A percentile compares a stretch with the other conserved stretches of the same genome.
phyloP scores from a whole-genome alignment of 2,888 invertebrate species.

The Agrypnus murinus region DNA sequence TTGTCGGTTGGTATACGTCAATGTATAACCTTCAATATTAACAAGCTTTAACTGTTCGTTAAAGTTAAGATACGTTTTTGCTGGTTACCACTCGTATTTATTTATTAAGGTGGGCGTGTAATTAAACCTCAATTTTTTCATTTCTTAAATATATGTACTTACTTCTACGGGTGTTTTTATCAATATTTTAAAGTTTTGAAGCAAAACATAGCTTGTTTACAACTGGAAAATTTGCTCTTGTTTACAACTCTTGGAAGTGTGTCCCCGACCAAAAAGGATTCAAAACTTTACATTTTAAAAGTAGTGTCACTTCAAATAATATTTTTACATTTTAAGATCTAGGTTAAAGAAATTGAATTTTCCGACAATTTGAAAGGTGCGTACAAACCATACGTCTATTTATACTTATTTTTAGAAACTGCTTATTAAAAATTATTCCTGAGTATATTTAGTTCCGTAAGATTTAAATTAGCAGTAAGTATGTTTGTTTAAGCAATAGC shows the following conservation, averaged over 20 bases:
- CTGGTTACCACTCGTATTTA: background rate
- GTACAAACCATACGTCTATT: no score
- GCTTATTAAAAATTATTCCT: no score
- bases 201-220: conserved; percentile 13
- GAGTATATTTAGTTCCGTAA: no score
- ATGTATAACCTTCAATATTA: background rate
- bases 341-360: no score
- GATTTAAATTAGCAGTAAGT: no score
- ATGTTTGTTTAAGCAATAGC: no score
- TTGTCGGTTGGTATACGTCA: background rate
- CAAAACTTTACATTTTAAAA: background rate
- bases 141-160: no score
- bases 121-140: background rate
- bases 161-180: conserved; percentile 3
- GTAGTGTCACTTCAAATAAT: background rate
- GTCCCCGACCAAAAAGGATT: background rate
- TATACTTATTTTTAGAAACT: no score
- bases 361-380: no score
- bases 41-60: background rate
- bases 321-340: no score
- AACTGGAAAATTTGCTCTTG: conserved; percentile 3
- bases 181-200: conserved; percentile 25
- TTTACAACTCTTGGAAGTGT: conserved; percentile 9
- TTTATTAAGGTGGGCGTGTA: conserved; percentile 2
- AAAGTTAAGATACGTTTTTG: no score